Conservation (phyloP, 2,888 invertebrate species). For the Phrixothrix hirtus region DNA sequence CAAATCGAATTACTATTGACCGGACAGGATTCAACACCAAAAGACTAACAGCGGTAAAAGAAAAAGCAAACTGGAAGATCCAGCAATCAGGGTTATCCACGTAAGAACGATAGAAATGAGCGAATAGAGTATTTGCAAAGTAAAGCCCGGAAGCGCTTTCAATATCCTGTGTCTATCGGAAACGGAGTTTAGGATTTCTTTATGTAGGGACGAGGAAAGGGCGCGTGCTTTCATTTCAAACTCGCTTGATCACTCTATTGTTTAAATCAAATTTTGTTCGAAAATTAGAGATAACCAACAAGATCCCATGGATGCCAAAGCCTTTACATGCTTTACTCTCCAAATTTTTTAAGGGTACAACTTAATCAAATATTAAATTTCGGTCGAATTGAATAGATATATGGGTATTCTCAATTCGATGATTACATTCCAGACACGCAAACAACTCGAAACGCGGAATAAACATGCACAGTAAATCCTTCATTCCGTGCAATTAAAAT, state of each 20-base stretch:
- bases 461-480: too few species aligned
- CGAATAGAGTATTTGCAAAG: slow-evolving; percentile 30
- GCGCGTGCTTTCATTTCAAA: slow-evolving; percentile 10
- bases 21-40: slow-evolving; percentile 24
- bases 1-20: slow-evolving; percentile 38
- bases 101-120: slow-evolving; percentile 25
- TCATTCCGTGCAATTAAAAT: too few species aligned
- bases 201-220: slow-evolving; percentile 8
- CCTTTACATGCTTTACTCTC: slow-evolving; percentile 13
- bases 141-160: slow-evolving; percentile 28
- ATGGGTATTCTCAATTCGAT: slow-evolving; percentile 14
- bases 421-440: slow-evolving; percentile 7
- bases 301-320: slow-evolving; percentile 6
- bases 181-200: slow-evolving; percentile 22
- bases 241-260: slow-evolving; percentile 19
- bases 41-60: slow-evolving; percentile 28
- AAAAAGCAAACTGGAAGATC: slow-evolving; percentile 23
- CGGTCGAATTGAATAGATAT: slow-evolving; percentile 10
- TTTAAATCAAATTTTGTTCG: slow-evolving; percentile 18
- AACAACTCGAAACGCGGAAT: not conserved
- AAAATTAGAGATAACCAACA: slow-evolving; percentile 10
- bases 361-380: slow-evolving; percentile 18
- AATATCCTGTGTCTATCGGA: slow-evolving; percentile 31
- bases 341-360: slow-evolving; percentile 13
- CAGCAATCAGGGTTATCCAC: slow-evolving; percentile 27